Evolutionary conservation across 92 coral and sea anemone genomes (phyloP), one percentile per base, ranked within the genome.

Genomic region (Galaxea fascicularis): DNA sequence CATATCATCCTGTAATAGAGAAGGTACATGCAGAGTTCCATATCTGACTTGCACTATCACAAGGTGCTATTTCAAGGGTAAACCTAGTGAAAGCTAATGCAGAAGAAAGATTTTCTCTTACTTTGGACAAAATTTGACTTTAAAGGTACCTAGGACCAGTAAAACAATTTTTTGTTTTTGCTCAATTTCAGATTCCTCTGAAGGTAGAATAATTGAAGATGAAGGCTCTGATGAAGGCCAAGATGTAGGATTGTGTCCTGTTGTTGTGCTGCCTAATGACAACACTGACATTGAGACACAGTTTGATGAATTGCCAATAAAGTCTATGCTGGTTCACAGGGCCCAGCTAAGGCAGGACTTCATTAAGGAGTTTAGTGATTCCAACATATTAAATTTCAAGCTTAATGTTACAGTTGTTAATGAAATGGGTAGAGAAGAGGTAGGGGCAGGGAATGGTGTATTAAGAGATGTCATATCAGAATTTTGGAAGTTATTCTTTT

Each of bases 401-500:
- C 72, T 78, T 66, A 63, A 86, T 77, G 85, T 78, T 35, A 86
- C 30, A 29, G 67, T 85, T 17, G 57, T 78, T 29, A 83, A 85
- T 85, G 82, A 47, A 27, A 20, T 45, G 60, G 93, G 90, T 18
- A 28, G 30, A 29, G 30, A 80, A 41, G 90, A 89, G 47, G 35
- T 49, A 47, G 93, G 90, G 14, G 73, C 35, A 22, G 89, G 93
- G 22, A 85, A 64, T 28, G 93, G 93, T 68, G 90, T 89, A 4
- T 45, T 85, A 16, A 58, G 78, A 31, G 93, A 89, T 54, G 41
- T 89, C 1, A 27, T 89, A 29, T 62, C 87, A 63, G 56, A 79
- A 30, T 89, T 89, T 22, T 80, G 89, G 93, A 77, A 80, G 53
- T 57, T 66, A 10, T 47, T 85, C 18, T 79, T 72, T 27, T 49